phyloP scores from a whole-genome alignment of 2,113 vertebrate species.

The Vimba vimba region DNA sequence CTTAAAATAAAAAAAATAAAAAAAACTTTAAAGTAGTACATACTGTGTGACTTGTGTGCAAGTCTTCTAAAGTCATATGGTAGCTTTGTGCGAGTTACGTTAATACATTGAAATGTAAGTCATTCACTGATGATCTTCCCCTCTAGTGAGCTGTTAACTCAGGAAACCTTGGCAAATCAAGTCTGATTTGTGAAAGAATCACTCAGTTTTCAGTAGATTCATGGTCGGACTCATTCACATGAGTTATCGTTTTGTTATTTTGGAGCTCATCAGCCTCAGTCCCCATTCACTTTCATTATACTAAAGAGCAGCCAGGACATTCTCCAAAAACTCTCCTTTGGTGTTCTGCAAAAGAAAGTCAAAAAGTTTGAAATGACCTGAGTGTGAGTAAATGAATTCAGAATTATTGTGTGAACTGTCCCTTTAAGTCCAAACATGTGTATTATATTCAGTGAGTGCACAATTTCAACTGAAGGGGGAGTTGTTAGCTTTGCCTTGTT shows the following conservation, averaged over 20 bases:
- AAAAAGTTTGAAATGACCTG: not conserved
- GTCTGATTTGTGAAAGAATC: not conserved
- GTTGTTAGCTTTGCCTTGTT: conserved; percentile 1
- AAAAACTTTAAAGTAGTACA: too few species aligned
- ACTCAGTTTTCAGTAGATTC: too few species aligned
- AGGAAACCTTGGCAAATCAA: not conserved
- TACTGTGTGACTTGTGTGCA: too few species aligned
- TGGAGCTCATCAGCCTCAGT: not conserved
- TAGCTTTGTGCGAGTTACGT: not conserved
- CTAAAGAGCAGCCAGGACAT: not conserved
- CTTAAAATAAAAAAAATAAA: too few species aligned
- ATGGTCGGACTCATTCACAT: not conserved
- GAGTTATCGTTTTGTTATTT: not conserved
- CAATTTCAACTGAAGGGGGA: not conserved
- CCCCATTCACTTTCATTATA: not conserved
- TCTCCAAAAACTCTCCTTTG: not conserved
- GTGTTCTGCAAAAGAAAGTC: not conserved
- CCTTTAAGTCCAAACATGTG: not conserved
- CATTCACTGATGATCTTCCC: not conserved
- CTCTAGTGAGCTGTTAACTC: not conserved
- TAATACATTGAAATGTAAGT: not conserved
- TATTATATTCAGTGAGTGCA: not conserved
- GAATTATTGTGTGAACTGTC: not conserved
- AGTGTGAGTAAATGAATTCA: not conserved
- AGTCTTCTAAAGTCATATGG: not conserved